Base-by-base conservation (phyloP, 2,888 invertebrate genomes). In the Caenorhabditis afra region DNA sequence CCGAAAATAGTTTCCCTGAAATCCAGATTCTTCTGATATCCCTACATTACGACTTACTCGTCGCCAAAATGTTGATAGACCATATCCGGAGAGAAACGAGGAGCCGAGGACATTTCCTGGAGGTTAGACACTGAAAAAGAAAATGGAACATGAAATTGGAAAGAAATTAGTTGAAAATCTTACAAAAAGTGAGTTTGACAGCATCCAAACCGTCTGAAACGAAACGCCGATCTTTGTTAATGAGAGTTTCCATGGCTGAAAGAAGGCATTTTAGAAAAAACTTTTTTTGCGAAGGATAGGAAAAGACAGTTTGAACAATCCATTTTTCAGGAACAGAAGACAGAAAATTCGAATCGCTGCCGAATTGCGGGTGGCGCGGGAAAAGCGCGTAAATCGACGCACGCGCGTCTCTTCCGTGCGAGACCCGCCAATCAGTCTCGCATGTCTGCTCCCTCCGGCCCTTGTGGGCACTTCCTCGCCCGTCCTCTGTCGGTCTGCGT, bases 61-160 rank as follows among this genome's bases (percentile, higher is more conserved):
- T 95, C 94, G 5, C 95, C 96, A 91, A 96, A 96, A 71, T 96
- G 94, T 91, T 97, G 96, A 92, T 97, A 95, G 62, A 95, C 94
- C 94, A 96, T 95, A 68, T 94, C 94, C 0, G 96, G 95, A 16
- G 66, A 53, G n/a, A 64, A 67, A 29, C 53, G 53, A 14, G 65
- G 18, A 1, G 79, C 75, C 3, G 59, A 53, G 16, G 53, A 67
- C 47, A 87, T 83, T n/a, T 86, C 77, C 12, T 82, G 73, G 3
- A 45, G 50, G n/a, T 80, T 44, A 35, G 66, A 35, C 39, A 86
- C 86, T 86, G 62, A 85, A 29, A 5, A 18, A 11, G 37, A 49
- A 49, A 4, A 7, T 14, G 18, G 16, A 11, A 0, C 29, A 39
- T 41, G 35, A 53, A 20, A 41, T n/a, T n/a, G n/a, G n/a, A n/a